Conservation (phyloP, 2,797 vertebrate species). For the Artibeus lituratus region DNA sequence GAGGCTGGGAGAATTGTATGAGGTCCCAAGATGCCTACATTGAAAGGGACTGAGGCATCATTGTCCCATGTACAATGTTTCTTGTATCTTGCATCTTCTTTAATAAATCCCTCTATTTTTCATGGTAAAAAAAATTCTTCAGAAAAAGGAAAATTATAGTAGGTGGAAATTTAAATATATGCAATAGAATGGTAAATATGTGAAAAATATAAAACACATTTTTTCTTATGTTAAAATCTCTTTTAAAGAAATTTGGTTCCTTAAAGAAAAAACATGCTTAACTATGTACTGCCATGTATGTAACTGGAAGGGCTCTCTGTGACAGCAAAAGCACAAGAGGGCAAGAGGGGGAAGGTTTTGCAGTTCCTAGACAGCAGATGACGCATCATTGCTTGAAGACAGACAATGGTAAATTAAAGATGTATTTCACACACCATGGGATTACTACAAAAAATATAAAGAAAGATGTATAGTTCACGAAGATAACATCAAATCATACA, state of each 20-base stretch:
- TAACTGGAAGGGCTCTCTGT: not conserved
- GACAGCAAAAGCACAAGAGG: not conserved
- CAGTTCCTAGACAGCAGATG: not conserved
- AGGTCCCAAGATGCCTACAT: too few relatives aligned
- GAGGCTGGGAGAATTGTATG: too few relatives aligned
- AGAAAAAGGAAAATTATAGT: not conserved
- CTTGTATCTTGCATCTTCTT: too few relatives aligned
- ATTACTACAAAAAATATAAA: not conserved
- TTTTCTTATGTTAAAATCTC: not conserved
- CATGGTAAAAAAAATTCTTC: not conserved
- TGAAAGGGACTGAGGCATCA: too few relatives aligned
- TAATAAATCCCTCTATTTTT: too few relatives aligned
- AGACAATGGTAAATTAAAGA: not conserved
- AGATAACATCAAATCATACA: not conserved
- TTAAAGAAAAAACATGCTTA: not conserved
- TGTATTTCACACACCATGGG: not conserved
- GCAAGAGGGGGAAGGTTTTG: not conserved
- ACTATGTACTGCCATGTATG: not conserved
- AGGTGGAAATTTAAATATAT: not conserved
- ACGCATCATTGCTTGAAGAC: not conserved
- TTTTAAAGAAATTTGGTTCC: not conserved
- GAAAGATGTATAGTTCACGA: not conserved
- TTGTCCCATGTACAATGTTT: too few relatives aligned
- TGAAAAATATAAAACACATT: not conserved
- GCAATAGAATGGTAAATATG: not conserved